Conservation (phyloP, 2,113 vertebrate species). For the Chaetura pelagica region DNA sequence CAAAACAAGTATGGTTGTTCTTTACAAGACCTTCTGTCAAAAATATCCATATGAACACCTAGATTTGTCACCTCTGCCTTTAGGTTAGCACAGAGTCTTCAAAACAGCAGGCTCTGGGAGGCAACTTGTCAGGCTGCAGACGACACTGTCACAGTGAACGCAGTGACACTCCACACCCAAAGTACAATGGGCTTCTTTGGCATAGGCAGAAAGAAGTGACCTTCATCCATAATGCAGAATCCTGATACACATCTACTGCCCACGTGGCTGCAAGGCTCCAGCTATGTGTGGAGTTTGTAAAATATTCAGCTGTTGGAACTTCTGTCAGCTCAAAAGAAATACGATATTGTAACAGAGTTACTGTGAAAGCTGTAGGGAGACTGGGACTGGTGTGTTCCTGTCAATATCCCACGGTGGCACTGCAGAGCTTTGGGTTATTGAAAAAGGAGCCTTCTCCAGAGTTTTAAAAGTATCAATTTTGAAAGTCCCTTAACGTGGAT, state of each 20-base stretch:
- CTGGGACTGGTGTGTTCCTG: background rate
- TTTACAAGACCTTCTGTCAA: background rate
- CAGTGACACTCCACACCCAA: rapidly evolving
- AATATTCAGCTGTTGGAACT: background rate
- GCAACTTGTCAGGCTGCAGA: background rate
- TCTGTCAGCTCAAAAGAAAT: background rate
- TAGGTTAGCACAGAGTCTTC: background rate
- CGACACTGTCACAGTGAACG: background rate
- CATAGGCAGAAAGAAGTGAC: background rate
- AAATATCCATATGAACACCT: background rate
- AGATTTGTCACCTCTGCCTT: background rate
- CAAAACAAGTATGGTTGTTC: background rate
- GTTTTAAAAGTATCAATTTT: background rate
- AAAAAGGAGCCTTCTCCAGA: background rate
- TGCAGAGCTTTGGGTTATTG: background rate
- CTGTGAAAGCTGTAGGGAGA: background rate
- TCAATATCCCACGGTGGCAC: background rate
- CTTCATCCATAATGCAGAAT: background rate
- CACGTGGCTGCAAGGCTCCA: background rate
- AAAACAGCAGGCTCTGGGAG: background rate
- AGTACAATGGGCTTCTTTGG: background rate
- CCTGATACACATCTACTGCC: background rate
- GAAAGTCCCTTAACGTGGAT: background rate
- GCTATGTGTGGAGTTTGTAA: rapidly evolving
- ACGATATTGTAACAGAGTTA: background rate